Evolutionary conservation across 2,888 invertebrate species (phyloP).

Genomic region (Danaus chrysippus): DNA sequence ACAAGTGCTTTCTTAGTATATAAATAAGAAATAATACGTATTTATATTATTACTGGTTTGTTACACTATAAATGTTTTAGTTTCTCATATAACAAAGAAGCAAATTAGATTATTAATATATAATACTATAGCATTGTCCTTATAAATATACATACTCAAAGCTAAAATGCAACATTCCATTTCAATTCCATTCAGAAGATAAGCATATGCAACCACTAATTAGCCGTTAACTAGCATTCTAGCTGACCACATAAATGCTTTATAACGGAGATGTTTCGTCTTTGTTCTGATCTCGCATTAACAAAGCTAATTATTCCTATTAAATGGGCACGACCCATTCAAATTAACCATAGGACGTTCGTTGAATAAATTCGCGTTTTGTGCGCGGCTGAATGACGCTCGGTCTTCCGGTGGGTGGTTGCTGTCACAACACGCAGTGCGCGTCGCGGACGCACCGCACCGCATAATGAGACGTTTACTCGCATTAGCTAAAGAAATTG

Average conservation of each 20-base stretch:
- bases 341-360: slow-evolving; percentile 74
- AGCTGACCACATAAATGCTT: slow-evolving; percentile 46
- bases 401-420: slow-evolving; percentile 78
- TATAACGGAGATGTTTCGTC: slow-evolving; percentile 50
- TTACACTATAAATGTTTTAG: too few species aligned
- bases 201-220: slow-evolving; percentile 10
- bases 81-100: too few species aligned
- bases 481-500: slow-evolving; percentile 80
- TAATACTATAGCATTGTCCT: background rate
- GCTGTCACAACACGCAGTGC: slow-evolving; percentile 78
- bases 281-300: slow-evolving; percentile 47
- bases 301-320: slow-evolving; percentile 74
- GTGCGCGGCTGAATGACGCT: slow-evolving; percentile 74
- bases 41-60: too few species aligned
- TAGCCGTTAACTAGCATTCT: slow-evolving; percentile 50
- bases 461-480: slow-evolving; percentile 80
- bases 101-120: too few species aligned
- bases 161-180: slow-evolving; percentile 3
- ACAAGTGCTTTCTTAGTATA: slow-evolving; percentile 8
- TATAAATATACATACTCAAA: background rate
- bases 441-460: slow-evolving; percentile 74
- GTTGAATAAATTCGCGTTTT: slow-evolving; percentile 76
- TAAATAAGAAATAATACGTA: background rate
- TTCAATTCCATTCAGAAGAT: slow-evolving; percentile 4
- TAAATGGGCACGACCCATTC: slow-evolving; percentile 73